Base-by-base conservation (phyloP, 2,113 vertebrate genomes). In the Rhinogobius similis region DNA sequence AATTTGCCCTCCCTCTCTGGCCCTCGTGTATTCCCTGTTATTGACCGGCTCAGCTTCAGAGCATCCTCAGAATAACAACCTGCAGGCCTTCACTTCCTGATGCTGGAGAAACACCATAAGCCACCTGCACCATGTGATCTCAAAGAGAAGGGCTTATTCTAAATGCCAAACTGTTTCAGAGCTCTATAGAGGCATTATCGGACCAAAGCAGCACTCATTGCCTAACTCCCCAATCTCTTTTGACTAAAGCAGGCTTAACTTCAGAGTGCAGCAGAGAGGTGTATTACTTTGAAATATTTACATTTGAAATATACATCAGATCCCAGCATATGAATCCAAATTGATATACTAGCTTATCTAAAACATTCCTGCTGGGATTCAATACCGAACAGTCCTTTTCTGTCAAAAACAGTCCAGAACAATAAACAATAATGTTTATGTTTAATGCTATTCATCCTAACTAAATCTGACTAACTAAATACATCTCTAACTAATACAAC, bases 121-220 rank as follows among this genome's bases (percentile, higher is more conserved):
- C 72, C 75, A 78, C 71, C 62, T 75, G 66, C 76, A 62, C 66
- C 53, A 82, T 85, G 65, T 85, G 64, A 87, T 83, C 75, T 74
- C 53, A 80, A 83, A 65, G 36, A 70, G 65, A 79, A 50, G 72
- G 44, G 52, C 66, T 90, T 75, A 67, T 38, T 74, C 56, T 66
- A 83, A 81, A 82, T 67, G 48, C 20, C 46, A 65, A 52, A 59
- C 32, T 24, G 41, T 70, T 64, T 23, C 50, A 67, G n/a, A 75
- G 63, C 61, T 68, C 27, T 46, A 56, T 6, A 77, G 43, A 73
- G 61, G 73, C 67, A 79, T 75, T 65, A 85, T 81, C 71, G 74
- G 62, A 84, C 62, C 68, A 69, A 73, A 75, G 79, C 46, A 69
- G 80, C 82, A 70, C 80, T 84, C 73, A 65, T 65, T 59, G 48